These are phyloP conservation scores for Hololepta plana DNA, from an alignment of 2,888 invertebrate genomes.

Conservation along the genomic window DNA sequence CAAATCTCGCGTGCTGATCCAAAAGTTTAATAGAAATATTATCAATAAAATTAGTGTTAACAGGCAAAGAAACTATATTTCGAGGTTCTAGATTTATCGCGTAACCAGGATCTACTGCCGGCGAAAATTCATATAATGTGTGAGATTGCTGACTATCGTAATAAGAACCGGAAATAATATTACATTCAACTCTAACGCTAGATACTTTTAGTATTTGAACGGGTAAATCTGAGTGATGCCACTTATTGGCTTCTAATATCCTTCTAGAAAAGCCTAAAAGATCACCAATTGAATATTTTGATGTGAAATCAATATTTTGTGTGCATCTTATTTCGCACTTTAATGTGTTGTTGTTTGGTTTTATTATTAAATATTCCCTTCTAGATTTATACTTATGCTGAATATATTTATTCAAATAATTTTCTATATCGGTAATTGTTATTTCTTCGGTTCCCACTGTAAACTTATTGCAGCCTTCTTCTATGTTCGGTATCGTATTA, in stretches of 20 bases:
- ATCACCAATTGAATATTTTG: slow-evolving; percentile 6
- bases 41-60: slow-evolving; percentile 12
- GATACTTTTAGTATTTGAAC: slow-evolving; percentile 11
- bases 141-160: slow-evolving; percentile 15
- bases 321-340: slow-evolving; percentile 11
- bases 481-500: slow-evolving; percentile 18
- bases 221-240: slow-evolving; percentile 11
- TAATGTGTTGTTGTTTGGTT: slow-evolving; percentile 16
- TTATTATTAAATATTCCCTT: slow-evolving; percentile 5
- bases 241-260: slow-evolving; percentile 6
- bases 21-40: slow-evolving; percentile 14
- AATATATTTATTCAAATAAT: slow-evolving; percentile 9
- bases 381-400: not conserved
- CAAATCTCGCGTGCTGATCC: slow-evolving; percentile 15
- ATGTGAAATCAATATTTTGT: slow-evolving; percentile 7
- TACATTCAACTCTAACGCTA: slow-evolving; percentile 12
- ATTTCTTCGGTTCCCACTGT: too few species aligned
- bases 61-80: slow-evolving; percentile 19
- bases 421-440: slow-evolving; percentile 15
- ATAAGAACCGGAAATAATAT: slow-evolving; percentile 16
- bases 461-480: slow-evolving; percentile 17
- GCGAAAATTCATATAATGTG: slow-evolving; percentile 20
- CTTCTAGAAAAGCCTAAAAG: slow-evolving; percentile 7
- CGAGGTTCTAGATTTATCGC: slow-evolving; percentile 17
- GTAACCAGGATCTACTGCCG: slow-evolving; percentile 17